Evolutionary conservation across 1,140 invertebrate genomes (phyloP).

Genomic region (Drosophila sulfurigaster): DNA sequence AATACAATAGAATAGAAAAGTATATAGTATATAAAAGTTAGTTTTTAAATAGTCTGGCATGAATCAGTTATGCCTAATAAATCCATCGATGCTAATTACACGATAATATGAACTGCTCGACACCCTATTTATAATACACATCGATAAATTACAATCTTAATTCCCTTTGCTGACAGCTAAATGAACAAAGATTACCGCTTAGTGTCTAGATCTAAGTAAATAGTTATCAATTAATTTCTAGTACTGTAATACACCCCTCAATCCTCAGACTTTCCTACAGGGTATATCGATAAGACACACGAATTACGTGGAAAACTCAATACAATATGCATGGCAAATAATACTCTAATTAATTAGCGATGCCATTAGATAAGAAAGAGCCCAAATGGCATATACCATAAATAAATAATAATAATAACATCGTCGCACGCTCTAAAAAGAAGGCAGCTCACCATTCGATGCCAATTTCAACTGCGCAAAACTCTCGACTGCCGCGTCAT

Average conservation of each 20-base stretch:
- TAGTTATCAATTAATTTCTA: not conserved
- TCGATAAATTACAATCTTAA: not conserved
- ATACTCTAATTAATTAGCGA: constrained; percentile 68
- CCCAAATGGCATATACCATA: constrained; percentile 20
- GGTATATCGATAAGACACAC: constrained; percentile 46
- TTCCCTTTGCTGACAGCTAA: not conserved
- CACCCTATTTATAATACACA: constrained; percentile 2
- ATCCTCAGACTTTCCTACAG: not conserved
- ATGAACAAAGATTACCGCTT: not conserved
- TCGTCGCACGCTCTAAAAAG: constrained; percentile 11
- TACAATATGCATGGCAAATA: constrained; percentile 38
- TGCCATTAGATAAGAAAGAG: constrained; percentile 53
- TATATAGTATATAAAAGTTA: not conserved
- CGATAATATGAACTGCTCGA: not conserved
- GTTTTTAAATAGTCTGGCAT: not conserved
- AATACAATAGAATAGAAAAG: not conserved
- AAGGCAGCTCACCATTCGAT: not conserved
- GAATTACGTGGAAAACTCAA: constrained; percentile 36
- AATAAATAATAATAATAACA: constrained; percentile 12
- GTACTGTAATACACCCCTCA: not conserved
- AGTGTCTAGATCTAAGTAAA: not conserved
- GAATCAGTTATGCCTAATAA: constrained; percentile 20
- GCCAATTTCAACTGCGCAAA: constrained; percentile 47
- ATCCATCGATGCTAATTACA: not conserved
- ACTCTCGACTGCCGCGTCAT: constrained; percentile 12